Base-by-base conservation (phyloP, 2,888 invertebrate species). In the Drosophila mercatorum region DNA sequence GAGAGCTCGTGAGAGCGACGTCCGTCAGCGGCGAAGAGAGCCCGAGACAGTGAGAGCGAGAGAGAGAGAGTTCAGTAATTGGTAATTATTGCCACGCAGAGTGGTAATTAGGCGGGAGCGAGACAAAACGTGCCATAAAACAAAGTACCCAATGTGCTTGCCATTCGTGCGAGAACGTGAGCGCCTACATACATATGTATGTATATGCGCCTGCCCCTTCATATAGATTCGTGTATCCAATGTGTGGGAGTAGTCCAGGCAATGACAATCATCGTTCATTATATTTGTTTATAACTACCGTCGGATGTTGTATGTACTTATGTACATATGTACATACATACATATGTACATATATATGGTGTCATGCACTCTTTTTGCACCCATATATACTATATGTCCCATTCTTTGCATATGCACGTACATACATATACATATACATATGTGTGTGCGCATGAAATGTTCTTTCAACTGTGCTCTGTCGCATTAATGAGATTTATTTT, bases 11-110 rank as follows among this genome's bases (percentile, higher is more conserved):
- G 36, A 44, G 41, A 34, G 28, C 38, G 38, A 12, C 52, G 26
- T 28, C 58, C 12, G 17, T 12, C 34, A 51, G 34, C 17, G 3
- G 11, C 0, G 12, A 36, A 74, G 68, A 66, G 65, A 52, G 57
- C 10, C 46, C 31, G 22, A 28, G 31, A 57, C 41, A 46, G 34
- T 11, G 38, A 31, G 68, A 63, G 62, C 53, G 41, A 0, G 52
- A 44, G 34, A 26, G 36, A 57, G 68, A 74, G 73, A 71, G 63
- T 63, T 57, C 55, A 63, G 72, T 88, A 81, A 81, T 86, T 87
- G 89, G 83, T 90, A 84, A 84, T 84, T 84, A 84, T 83, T 88
- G 77, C 73, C 78, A 80, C 86, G 87, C 83, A 74, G 89, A 89
- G 90, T 86, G 90, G 90, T 84, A 84, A 84, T 84, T 90, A 84